Evolutionary conservation across 2,888 invertebrate species (phyloP).

Genomic region (Yponomeuta plumbellus): DNA sequence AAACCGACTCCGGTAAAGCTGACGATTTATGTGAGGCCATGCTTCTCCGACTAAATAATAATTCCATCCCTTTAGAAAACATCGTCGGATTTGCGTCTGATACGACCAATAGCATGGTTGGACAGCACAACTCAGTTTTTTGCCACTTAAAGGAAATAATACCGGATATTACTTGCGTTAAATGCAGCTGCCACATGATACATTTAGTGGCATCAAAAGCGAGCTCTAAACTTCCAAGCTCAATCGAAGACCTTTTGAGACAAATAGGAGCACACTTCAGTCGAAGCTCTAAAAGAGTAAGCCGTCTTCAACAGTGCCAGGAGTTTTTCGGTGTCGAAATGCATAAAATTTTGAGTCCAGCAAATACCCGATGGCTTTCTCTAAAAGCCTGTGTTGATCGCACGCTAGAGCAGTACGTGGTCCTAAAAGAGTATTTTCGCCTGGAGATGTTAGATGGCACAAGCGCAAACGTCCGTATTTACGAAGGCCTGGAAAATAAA

Average conservation of each 20-base stretch:
- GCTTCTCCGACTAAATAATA: background rate
- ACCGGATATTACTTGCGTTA: conserved; percentile 31
- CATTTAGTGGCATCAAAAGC: conserved; percentile 35
- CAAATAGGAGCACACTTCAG: conserved; percentile 26
- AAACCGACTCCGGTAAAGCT: conserved; percentile 8
- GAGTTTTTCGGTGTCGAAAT: conserved; percentile 21
- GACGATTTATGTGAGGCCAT: conserved; percentile 11
- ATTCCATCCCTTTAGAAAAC: conserved; percentile 25
- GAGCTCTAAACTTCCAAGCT: conserved; percentile 34
- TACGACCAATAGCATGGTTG: conserved; percentile 34
- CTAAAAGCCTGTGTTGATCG: conserved; percentile 15
- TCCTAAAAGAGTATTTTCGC: conserved; percentile 11
- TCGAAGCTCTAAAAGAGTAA: conserved; percentile 20
- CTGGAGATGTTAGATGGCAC: conserved; percentile 12
- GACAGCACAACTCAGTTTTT: conserved; percentile 30
- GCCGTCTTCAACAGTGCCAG: conserved; percentile 21
- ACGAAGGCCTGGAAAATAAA: conserved; percentile 18
- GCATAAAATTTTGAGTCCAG: conserved; percentile 17
- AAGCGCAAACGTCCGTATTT: conserved; percentile 10
- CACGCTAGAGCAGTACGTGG: conserved; percentile 13
- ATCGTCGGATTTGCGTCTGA: conserved; percentile 35
- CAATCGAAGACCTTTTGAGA: conserved; percentile 34
- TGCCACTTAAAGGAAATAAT: conserved; percentile 25
- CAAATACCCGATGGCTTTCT: conserved; percentile 4
- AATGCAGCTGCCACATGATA: conserved; percentile 35